Evolutionary conservation across 2,113 vertebrate species (phyloP), one percentile per base, ranked within the genome.

Genomic region (Vulpes lagopus): DNA sequence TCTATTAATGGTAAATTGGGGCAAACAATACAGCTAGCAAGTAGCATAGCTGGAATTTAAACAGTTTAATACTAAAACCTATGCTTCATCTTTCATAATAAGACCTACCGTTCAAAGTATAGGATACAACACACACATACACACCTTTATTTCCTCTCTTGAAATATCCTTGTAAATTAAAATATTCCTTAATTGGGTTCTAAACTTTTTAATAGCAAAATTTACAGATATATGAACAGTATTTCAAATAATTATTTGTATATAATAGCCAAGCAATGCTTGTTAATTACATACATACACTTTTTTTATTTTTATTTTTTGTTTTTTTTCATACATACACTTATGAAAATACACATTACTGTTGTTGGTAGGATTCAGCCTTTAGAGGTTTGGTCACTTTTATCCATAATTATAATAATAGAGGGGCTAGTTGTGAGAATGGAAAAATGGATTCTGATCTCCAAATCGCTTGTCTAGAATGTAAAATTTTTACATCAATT

Each of bases 181-280:
- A 92, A 74, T 81, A 25, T 12, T 55, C 8, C 7, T 88, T 88
- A 17, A 38, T 8, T 59, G 15, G 3, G 7, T 84, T 65, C 17
- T 91, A 73, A 96, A 94, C n/a, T 35, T 59, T 57, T 76, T 89
- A 49, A 73, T 65, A 62, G 25, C 19, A 62, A 83, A 55, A 78
- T 43, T 60, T 55, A 69, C 11, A 84, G 35, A 74, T 62, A 32
- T 57, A 32, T 1, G 73, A 49, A 87, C 4, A 80, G 12, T 8
- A 86, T 67, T 89, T 79, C 5, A 30, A 91, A 22, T 53, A 91
- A 43, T 84, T 80, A 30, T 76, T 81, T 55, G 4, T 17, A 73
- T 67, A 35, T 32, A 82, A 11, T 76, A 84, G 76, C n/a, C 5
- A 60, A 76, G 0, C 5, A 74, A 10, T 95, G 10, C 1, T 64